Conservation (phyloP, 1,140 invertebrate genomes). For the Solenopsis fugax region DNA sequence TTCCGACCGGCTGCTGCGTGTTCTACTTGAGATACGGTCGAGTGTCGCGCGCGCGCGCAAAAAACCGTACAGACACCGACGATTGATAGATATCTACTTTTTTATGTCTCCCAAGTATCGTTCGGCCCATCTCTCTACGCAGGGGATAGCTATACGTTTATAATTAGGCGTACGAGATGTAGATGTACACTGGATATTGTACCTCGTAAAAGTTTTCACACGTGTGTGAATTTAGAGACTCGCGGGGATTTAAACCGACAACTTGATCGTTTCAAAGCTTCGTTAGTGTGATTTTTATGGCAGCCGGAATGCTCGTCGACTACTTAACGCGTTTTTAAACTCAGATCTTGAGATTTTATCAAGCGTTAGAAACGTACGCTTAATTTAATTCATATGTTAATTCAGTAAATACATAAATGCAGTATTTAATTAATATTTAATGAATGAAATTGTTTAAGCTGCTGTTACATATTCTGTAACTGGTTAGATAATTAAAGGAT, state of each 20-base stretch:
- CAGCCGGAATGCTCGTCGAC: neutral
- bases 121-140: constrained; percentile 4
- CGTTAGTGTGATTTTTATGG: neutral
- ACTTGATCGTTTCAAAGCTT: neutral
- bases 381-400: neutral
- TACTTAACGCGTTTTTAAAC: neutral
- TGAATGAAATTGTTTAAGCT: neutral
- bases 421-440: neutral
- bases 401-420: neutral
- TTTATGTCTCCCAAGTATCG: constrained; percentile 19
- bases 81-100: constrained; percentile 18
- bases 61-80: constrained; percentile 7
- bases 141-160: constrained; percentile 12
- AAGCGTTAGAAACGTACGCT: neutral
- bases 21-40: neutral
- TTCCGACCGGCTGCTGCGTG: neutral
- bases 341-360: neutral
- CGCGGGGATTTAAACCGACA: constrained; percentile 20
- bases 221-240: constrained; percentile 6
- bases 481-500: neutral
- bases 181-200: constrained; percentile 11
- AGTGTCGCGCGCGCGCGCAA: neutral
- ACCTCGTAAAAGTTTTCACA: constrained; percentile 12
- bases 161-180: constrained; percentile 20
- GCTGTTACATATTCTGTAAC: neutral